These are phyloP conservation scores for Corvus cornix DNA, from an alignment of 2,113 vertebrate genomes.

Conservation along the genomic window DNA sequence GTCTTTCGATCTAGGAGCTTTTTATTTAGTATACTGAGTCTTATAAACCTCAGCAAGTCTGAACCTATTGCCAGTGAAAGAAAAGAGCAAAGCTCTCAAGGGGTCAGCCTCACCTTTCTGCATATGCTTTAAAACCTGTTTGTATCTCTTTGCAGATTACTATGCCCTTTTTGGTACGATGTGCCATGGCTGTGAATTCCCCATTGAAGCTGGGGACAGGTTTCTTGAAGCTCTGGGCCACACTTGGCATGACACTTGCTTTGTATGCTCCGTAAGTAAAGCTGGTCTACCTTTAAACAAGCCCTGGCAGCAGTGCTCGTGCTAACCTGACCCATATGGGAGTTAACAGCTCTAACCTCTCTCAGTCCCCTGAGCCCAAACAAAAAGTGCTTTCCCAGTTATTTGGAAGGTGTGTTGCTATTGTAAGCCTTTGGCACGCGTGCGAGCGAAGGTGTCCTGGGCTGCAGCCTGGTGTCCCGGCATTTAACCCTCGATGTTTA, in stretches of 20 bases:
- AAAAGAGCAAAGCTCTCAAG: neutral
- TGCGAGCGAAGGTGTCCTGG: neutral
- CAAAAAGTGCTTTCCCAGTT: conserved; percentile 11
- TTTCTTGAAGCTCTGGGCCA: conserved; percentile 92
- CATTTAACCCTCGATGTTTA: neutral
- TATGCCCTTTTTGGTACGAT: conserved; percentile 90
- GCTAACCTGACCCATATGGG: neutral
- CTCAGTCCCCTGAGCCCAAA: neutral
- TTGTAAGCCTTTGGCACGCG: neutral
- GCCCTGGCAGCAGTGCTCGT: neutral
- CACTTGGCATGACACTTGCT: conserved; percentile 98
- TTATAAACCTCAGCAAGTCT: neutral
- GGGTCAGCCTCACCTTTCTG: neutral
- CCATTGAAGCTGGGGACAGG: conserved; percentile 96
- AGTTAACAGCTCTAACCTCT: neutral
- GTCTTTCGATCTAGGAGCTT: accelerated
- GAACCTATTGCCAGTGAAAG: neutral
- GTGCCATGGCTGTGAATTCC: conserved; percentile 95
- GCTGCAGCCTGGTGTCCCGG: neutral
- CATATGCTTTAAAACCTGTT: neutral
- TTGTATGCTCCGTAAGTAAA: conserved; percentile 90
- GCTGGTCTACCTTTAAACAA: neutral
- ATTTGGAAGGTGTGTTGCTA: conserved; percentile 15
- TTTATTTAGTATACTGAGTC: neutral
- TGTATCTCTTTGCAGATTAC: conserved; percentile 80